Conservation (phyloP, 2,888 invertebrate genomes). For the Chymomyza amoena region DNA sequence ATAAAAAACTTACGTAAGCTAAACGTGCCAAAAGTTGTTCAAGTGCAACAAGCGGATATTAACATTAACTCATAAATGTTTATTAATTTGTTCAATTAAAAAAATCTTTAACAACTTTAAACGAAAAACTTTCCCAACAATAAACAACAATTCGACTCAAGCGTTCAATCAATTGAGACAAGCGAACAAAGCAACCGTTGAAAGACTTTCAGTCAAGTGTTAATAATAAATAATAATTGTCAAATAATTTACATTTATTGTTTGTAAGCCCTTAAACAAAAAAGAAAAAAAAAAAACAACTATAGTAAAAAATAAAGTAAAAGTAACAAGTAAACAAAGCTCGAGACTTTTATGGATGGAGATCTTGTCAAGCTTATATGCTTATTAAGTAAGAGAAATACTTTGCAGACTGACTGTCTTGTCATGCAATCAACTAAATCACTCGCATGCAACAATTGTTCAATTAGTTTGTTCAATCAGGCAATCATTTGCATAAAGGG, state of each 20-base stretch:
- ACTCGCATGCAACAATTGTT: constrained; percentile 65
- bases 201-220: constrained; percentile 24
- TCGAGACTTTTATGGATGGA: constrained; percentile 28
- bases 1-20: neutral
- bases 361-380: constrained; percentile 27
- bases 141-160: neutral
- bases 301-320: constrained; percentile 56
- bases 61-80: neutral
- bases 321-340: constrained; percentile 43
- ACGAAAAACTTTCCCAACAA: constrained; percentile 59
- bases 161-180: constrained; percentile 63
- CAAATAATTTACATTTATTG: constrained; percentile 37
- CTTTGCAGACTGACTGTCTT: constrained; percentile 8
- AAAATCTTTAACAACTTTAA: neutral
- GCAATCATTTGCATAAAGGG: constrained; percentile 51
- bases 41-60: neutral
- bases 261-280: constrained; percentile 1
- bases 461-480: constrained; percentile 65
- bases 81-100: neutral
- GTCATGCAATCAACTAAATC: constrained; percentile 64
- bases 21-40: neutral
- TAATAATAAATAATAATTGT: constrained; percentile 47
- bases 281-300: constrained; percentile 58
- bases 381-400: constrained; percentile 33
- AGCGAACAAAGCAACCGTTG: constrained; percentile 52